Conservation (phyloP, 2,888 invertebrate genomes). For the Lasioglossum malachurum region DNA sequence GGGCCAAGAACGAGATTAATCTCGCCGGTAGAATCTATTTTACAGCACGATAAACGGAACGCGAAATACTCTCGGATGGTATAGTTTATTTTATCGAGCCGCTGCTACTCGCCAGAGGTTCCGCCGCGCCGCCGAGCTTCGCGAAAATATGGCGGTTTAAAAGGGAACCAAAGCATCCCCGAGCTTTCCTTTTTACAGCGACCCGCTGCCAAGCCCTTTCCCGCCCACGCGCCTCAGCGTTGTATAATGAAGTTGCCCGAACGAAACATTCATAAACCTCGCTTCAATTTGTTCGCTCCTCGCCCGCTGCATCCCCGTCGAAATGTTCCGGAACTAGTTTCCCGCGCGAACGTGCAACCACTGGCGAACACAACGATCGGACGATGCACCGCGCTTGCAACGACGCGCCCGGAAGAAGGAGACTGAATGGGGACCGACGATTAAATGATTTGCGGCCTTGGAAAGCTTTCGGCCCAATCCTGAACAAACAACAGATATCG, state of each 20-base stretch:
- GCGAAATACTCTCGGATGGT: neutral
- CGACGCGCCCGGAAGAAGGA: neutral
- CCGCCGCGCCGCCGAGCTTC: neutral
- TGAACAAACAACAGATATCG: neutral
- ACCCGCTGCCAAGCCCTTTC: neutral
- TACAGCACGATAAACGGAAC: slow-evolving; percentile 12
- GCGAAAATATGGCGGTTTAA: slow-evolving; percentile 22
- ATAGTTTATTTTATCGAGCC: neutral
- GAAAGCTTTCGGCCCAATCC: neutral
- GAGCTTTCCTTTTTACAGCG: slow-evolving; percentile 27
- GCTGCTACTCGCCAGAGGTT: neutral
- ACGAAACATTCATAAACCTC: slow-evolving; percentile 44
- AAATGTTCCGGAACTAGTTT: slow-evolving; percentile 37
- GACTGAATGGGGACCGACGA: neutral
- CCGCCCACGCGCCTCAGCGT: slow-evolving; percentile 3
- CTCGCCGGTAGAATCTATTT: slow-evolving; percentile 27
- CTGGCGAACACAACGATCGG: slow-evolving; percentile 8
- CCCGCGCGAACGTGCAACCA: slow-evolving; percentile 20
- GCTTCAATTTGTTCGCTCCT: slow-evolving; percentile 15
- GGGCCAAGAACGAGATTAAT: slow-evolving; percentile 30
- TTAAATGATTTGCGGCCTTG: slow-evolving; percentile 25
- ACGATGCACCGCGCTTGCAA: neutral
- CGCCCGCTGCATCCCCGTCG: slow-evolving; percentile 3
- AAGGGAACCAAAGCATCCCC: neutral
- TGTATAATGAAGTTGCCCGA: slow-evolving; percentile 40